phyloP scores from a whole-genome alignment of 2,113 vertebrate species.

The Haliaeetus leucogaster region DNA sequence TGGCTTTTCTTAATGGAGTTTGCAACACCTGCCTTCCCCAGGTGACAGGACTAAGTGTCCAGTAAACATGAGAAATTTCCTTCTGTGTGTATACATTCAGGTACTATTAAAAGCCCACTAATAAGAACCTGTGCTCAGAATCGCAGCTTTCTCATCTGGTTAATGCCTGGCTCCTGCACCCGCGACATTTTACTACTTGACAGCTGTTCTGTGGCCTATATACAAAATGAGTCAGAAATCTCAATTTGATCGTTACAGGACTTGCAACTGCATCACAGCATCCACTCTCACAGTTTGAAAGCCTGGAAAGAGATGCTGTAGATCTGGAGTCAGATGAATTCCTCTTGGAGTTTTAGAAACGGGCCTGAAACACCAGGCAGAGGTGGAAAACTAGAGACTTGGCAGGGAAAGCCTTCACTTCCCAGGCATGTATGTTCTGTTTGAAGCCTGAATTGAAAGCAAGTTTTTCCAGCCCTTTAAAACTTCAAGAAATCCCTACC shows the following conservation, averaged over 20 bases:
- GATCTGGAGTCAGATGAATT: not conserved
- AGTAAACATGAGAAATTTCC: not conserved
- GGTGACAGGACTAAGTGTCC: not conserved
- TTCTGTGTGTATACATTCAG: not conserved
- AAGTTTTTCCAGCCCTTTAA: conserved; percentile 24
- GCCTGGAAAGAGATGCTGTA: not conserved
- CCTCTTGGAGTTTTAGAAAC: not conserved
- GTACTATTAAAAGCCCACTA: not conserved
- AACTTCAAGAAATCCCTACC: not conserved
- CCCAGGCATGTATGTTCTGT: not conserved
- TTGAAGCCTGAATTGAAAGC: not conserved
- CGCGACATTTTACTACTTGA: not conserved
- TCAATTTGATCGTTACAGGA: not conserved
- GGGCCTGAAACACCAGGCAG: not conserved
- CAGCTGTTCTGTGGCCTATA: not conserved
- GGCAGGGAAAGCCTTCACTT: not conserved
- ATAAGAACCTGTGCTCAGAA: not conserved
- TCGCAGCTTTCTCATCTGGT: not conserved
- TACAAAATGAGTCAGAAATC: not conserved
- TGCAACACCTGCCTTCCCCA: not conserved
- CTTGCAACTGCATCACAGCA: not conserved
- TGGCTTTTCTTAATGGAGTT: conserved; percentile 11
- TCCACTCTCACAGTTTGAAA: not conserved
- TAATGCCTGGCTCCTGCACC: not conserved
- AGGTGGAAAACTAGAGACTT: not conserved